A percentile compares a stretch with the other conserved stretches of the same genome.
phyloP scores from a whole-genome alignment of 2,888 invertebrate species.

The Chironomus tentans region DNA sequence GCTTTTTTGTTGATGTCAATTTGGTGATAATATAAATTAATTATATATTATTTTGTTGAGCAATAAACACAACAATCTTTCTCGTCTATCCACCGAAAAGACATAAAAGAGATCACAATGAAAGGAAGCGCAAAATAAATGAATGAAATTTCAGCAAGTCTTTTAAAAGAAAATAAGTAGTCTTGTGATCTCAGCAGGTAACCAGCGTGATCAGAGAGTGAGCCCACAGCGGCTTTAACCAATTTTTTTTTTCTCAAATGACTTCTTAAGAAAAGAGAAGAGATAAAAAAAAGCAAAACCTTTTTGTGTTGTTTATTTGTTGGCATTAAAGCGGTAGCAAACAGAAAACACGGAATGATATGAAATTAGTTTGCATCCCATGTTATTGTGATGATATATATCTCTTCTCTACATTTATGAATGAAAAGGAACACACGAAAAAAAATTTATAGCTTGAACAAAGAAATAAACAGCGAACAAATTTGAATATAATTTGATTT shows the following conservation, averaged over 20 bases:
- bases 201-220: constrained; percentile 9
- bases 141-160: background rate
- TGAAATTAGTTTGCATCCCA: constrained; percentile 6
- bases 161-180: constrained; percentile 2
- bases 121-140: constrained; percentile 2
- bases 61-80: too few species aligned
- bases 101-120: background rate
- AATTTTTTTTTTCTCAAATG: constrained; percentile 8
- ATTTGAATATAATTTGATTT: constrained; percentile 27
- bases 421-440: background rate
- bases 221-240: constrained; percentile 22
- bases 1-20: background rate
- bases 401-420: background rate
- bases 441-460: background rate
- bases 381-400: background rate
- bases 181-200: constrained; percentile 25
- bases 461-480: constrained; percentile 3
- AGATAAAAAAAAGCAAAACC: background rate
- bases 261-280: constrained; percentile 17
- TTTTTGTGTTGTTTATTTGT: background rate
- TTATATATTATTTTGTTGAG: background rate
- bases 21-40: background rate
- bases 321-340: background rate
- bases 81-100: too few species aligned
- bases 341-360: background rate